Base-by-base conservation (phyloP, 1,140 invertebrate genomes). In the Sarcophaga bullata region DNA sequence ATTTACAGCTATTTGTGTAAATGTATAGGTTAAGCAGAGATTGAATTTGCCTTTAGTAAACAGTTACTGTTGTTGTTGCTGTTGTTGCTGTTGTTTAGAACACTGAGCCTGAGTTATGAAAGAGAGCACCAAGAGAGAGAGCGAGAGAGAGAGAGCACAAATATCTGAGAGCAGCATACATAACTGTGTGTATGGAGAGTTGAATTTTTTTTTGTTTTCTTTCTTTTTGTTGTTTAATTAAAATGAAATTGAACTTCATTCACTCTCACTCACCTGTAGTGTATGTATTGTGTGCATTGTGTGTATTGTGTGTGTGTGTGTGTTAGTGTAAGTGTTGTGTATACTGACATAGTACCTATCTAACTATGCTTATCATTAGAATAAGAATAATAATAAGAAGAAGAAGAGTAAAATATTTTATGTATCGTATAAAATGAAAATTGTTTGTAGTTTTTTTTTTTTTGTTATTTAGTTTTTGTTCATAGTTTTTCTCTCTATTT, bases 191-290 rank as follows among this genome's bases (percentile, higher is more conserved):
- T 50, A 25, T 19, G 15, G 17, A 68, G 62, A 68, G 17, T 4
- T 37, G 25, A 37, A 37, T 37, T 37, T 72, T 9, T 72, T n/a
- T 72, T 17, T 72, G n/a, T 72, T 5, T 54, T 54, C 2, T 15
- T 9, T 49, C 5, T 37, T 49, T 46, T 4, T 37, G 25, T 37
- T 37, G 11, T 46, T 47, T 17, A 37, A 46, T 50, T 50, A 48
- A 73, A 84, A 84, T 83, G 82, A 84, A 84, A 84, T 83, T 86
- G 84, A 89, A 89, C 87, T 89, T 89, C 88, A 89, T 88, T 89
- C 88, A 89, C 88, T 89, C 88, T 89, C 88, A 89, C 88, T 89
- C 87, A 88, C 87, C 89, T 86, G 86, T 84, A 84, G 46, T 17
- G 17, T 17, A 19, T 17, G 17, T 82, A 50, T n/a, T 7, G n/a